Base-by-base conservation (phyloP, 2,113 vertebrate genomes). In the Tichodroma muraria region DNA sequence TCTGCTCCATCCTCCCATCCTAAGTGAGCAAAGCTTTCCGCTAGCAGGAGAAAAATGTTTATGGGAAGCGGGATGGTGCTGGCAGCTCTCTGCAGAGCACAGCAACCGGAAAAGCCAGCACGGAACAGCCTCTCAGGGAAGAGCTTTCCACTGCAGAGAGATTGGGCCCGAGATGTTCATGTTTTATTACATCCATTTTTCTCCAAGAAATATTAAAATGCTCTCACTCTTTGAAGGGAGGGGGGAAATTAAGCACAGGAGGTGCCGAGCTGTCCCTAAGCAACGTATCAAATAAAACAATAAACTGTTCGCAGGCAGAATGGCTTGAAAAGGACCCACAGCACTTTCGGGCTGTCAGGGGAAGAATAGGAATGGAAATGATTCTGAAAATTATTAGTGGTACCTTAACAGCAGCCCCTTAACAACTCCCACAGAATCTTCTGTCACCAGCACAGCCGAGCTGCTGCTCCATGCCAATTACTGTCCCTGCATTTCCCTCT, bases 101-200 rank as follows among this genome's bases (percentile, higher is more conserved):
- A 79, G 65, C 80, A 89, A 76, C 78, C 69, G 75, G 78, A 90
- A 92, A 20, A 95, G 45, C 45, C 88, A 85, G 63, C 6, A 0
- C 28, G 6, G 69, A 95, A 85, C 50, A 63, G 56, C 60, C 64
- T 88, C 30, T 1, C 59, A 86, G 76, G 69, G 85, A 81, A 89
- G 27, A 85, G 69, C 64, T 88, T 92, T 87, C 77, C 79, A 57
- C 80, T 42, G 60, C 75, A 59, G 19, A 0, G 1, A 47, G 54
- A 91, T 80, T 53, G 85, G 68, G 71, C 89, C 64, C 3, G 2
- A 80, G 89, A 71, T 59, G 45, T 88, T 95, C 28, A 8, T 95
- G 30, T 92, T 93, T 97, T 95, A 97, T 97, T 96, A 63, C 88
- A 96, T 30, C 40, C 38, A 88, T 96, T 95, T 93, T 95, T 96